Conservation (phyloP, 2,113 vertebrate species). For the Agapornis roseicollis region DNA sequence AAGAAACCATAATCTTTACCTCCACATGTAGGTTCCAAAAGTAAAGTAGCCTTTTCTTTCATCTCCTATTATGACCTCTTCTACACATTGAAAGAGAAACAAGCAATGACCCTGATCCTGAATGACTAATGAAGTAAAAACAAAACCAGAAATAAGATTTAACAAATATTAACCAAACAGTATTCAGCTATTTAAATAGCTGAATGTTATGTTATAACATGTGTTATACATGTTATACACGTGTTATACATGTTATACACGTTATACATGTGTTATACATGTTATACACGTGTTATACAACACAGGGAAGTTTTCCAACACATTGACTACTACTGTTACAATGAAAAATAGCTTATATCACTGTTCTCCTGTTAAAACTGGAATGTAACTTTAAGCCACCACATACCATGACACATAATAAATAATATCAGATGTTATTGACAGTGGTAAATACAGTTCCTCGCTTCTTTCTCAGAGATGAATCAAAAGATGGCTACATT, state of each 20-base stretch:
- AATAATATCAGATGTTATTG: slow-evolving; percentile 63
- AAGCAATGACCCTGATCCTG: neutral
- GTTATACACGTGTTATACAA: neutral
- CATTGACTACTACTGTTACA: neutral
- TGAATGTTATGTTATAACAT: no score
- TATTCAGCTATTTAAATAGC: neutral
- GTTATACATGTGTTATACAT: no score
- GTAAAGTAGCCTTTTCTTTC: neutral
- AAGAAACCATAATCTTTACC: neutral
- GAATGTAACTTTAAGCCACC: slow-evolving; percentile 61
- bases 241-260: neutral
- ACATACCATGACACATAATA: slow-evolving; percentile 25
- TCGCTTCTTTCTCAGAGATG: slow-evolving; percentile 51
- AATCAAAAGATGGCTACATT: slow-evolving; percentile 53
- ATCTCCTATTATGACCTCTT: neutral
- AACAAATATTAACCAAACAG: neutral
- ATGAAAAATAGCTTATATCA: neutral
- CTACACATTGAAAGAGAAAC: neutral
- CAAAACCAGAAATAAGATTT: neutral
- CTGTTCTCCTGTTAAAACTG: slow-evolving; percentile 57
- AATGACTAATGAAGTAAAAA: neutral
- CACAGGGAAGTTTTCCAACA: neutral
- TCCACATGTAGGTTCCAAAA: neutral
- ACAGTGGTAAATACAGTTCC: slow-evolving; percentile 58
- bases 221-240: neutral